Conservation (phyloP, 1,140 invertebrate genomes). For the Eriosoma lanigerum region DNA sequence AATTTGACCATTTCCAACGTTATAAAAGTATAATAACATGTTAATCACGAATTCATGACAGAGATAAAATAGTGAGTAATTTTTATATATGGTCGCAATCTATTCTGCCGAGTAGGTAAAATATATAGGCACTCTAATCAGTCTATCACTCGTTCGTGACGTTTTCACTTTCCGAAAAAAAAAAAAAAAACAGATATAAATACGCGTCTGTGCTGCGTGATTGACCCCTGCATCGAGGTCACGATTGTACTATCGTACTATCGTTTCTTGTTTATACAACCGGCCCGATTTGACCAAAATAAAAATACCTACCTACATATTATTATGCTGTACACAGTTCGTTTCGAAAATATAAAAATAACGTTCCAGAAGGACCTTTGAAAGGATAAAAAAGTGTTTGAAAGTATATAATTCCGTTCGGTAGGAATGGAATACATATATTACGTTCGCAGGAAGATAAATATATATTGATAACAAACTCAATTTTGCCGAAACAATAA, state of each 20-base stretch:
- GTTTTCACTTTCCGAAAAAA: conserved; percentile 40
- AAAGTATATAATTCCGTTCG: no score
- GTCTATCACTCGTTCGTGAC: conserved; percentile 38
- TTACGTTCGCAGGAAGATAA: no score
- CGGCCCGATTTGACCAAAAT: no score
- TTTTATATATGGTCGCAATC: no score
- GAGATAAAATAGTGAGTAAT: conserved; percentile 31
- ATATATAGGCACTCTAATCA: conserved; percentile 8
- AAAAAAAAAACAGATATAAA: conserved; percentile 15
- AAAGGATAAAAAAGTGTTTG: no score
- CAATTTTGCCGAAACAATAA: no score
- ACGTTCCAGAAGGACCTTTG: no score
- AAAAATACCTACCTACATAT: no score
- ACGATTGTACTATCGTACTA: not conserved
- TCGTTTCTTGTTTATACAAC: not conserved
- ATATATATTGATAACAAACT: no score
- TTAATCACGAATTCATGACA: conserved; percentile 39
- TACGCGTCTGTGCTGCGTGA: not conserved
- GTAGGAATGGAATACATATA: no score
- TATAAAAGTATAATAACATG: not conserved
- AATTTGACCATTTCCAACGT: not conserved
- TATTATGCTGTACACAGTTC: no score
- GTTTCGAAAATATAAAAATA: no score
- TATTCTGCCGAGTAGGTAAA: not conserved
- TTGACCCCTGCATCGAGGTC: not conserved